phyloP scores from a whole-genome alignment of 2,888 invertebrate species.

The Holacanthella duospinosa region DNA sequence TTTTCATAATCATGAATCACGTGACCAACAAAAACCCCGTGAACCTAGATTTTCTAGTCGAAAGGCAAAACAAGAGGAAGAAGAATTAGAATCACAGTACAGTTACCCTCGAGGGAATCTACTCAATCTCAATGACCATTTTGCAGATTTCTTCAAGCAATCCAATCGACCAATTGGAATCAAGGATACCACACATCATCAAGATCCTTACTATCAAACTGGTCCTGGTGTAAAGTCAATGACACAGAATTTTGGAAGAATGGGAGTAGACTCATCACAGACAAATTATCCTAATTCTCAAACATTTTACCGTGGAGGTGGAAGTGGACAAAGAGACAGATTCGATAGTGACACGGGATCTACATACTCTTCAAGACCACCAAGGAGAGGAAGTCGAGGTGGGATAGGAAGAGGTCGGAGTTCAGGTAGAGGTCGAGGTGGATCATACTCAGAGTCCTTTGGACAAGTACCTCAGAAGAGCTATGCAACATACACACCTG shows the following conservation, averaged over 20 bases:
- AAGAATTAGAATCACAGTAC: not conserved
- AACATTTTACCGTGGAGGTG: not conserved
- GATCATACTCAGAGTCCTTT: not conserved
- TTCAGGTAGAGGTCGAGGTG: not conserved
- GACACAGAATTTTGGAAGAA: not conserved
- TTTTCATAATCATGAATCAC: too few relatives aligned
- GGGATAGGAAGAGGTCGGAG: not conserved
- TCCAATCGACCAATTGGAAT: not conserved
- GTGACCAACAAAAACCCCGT: too few relatives aligned
- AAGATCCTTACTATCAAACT: not conserved
- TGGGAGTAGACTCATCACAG: not conserved
- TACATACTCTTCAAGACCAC: not conserved
- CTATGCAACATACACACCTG: not conserved
- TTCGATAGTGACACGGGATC: not conserved
- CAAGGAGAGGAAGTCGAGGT: not conserved
- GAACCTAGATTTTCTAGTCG: not conserved
- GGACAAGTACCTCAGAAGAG: not conserved
- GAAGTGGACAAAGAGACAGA: not conserved
- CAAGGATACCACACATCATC: not conserved
- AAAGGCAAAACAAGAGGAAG: not conserved
- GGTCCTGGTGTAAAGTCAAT: not conserved
- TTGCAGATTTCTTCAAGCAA: not conserved
- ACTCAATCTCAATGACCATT: not conserved
- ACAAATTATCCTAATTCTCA: not conserved
- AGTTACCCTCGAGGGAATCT: not conserved